Conservation (phyloP, 2,888 invertebrate species). For the Scaeva pyrastri region DNA sequence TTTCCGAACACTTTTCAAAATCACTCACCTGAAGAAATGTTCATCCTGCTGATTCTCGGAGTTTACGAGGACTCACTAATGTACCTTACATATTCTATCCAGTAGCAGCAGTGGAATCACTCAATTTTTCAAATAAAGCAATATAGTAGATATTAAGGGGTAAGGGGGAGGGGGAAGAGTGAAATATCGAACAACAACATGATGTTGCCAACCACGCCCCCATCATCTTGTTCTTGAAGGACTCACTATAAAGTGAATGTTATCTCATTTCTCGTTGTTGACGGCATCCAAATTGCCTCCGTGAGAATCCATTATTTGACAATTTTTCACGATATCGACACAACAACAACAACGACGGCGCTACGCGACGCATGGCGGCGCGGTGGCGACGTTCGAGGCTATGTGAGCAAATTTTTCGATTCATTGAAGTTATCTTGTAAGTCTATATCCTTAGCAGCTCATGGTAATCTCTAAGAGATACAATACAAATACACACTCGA, state of each 20-base stretch:
- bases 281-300: constrained; percentile 75
- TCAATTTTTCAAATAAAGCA: constrained; percentile 11
- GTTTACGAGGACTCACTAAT: neutral
- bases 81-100: neutral
- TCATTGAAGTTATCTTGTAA: constrained; percentile 69
- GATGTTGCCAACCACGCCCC: constrained; percentile 42
- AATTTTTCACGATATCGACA: constrained; percentile 74
- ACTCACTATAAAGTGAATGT: constrained; percentile 66
- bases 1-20: constrained; percentile 68
- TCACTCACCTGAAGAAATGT: constrained; percentile 66
- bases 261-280: constrained; percentile 74
- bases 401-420: constrained; percentile 68
- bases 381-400: constrained; percentile 42
- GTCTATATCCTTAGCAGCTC: constrained; percentile 9
- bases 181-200: constrained; percentile 32
- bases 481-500: neutral
- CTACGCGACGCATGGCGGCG: too few species aligned
- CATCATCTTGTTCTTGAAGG: constrained; percentile 16
- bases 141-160: too few species aligned
- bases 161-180: neutral
- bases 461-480: constrained; percentile 8
- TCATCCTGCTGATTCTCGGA: constrained; percentile 25
- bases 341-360: too few species aligned
- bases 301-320: constrained; percentile 74
- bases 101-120: too few species aligned